Conservation (phyloP, 2,113 vertebrate species). For the Cyprinodon variegatus region DNA sequence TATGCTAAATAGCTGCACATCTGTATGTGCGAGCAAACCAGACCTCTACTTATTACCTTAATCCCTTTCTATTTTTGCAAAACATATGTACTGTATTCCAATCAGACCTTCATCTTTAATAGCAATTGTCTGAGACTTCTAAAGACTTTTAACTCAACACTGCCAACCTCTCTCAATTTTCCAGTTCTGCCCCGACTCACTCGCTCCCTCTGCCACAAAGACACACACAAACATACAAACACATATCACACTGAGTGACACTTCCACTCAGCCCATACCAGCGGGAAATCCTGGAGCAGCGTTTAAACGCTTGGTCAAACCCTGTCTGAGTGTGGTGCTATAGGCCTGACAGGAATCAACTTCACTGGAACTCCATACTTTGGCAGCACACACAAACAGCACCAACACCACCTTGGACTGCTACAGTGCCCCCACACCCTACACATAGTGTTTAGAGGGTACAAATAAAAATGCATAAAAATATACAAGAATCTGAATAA, state of each 20-base stretch:
- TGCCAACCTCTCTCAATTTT: constrained; percentile 32
- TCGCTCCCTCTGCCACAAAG: neutral
- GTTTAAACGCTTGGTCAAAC: constrained; percentile 71
- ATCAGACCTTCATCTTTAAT: constrained; percentile 34
- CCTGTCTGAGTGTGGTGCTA: constrained; percentile 62
- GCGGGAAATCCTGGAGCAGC: constrained; percentile 62
- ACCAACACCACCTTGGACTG: neutral
- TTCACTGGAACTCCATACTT: constrained; percentile 49
- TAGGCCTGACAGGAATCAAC: constrained; percentile 70
- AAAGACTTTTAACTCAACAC: constrained; percentile 39
- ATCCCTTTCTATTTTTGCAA: neutral
- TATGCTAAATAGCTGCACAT: neutral
- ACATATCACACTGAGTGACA: constrained; percentile 61
- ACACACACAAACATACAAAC: constrained; percentile 14
- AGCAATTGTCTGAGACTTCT: constrained; percentile 22
- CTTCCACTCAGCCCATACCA: constrained; percentile 58
- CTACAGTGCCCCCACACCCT: neutral
- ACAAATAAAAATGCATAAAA: constrained; percentile 43
- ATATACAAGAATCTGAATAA: neutral
- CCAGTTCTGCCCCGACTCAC: constrained; percentile 13
- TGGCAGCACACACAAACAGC: constrained; percentile 18
- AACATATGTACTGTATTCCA: constrained; percentile 18
- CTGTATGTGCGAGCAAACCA: no score
- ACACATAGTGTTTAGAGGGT: neutral
- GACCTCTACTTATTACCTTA: neutral